phyloP scores from a whole-genome alignment of 2,113 vertebrate species.

The Podarcis cretensis region DNA sequence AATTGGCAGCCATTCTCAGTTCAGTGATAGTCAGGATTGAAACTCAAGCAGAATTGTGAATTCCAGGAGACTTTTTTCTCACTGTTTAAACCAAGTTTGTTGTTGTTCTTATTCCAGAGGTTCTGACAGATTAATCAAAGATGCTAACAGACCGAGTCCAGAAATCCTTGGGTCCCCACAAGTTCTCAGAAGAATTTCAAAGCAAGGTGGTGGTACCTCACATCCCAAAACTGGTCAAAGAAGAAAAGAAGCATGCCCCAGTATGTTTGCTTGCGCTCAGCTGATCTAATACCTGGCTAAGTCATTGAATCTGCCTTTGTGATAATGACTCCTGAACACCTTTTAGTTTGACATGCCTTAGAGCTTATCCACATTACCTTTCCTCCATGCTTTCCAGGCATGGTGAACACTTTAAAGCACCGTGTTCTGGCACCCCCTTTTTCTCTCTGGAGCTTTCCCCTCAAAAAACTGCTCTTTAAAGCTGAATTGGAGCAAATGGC shows the following conservation, averaged over 20 bases:
- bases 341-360: not conserved
- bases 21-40: not conserved
- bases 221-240: conserved; percentile 61
- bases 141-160: conserved; percentile 62
- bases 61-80: not conserved
- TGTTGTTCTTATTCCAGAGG: conserved; percentile 58
- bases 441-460: too few species aligned
- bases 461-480: too few species aligned
- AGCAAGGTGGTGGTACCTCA: conserved; percentile 61
- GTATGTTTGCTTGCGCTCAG: not conserved
- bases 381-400: too few species aligned
- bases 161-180: conserved; percentile 35
- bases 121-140: conserved; percentile 36
- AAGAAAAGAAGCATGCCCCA: conserved; percentile 44
- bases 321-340: not conserved
- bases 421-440: too few species aligned
- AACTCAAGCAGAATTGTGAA: not conserved
- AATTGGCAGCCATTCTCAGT: not conserved
- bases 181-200: conserved; percentile 50
- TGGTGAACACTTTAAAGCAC: too few species aligned
- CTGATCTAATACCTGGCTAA: not conserved
- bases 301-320: not conserved
- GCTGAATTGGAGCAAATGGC: too few species aligned
- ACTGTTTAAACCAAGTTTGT: not conserved
- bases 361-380: too few species aligned